Base-by-base conservation (phyloP, 1,140 invertebrate genomes). In the Subanguina moxae region DNA sequence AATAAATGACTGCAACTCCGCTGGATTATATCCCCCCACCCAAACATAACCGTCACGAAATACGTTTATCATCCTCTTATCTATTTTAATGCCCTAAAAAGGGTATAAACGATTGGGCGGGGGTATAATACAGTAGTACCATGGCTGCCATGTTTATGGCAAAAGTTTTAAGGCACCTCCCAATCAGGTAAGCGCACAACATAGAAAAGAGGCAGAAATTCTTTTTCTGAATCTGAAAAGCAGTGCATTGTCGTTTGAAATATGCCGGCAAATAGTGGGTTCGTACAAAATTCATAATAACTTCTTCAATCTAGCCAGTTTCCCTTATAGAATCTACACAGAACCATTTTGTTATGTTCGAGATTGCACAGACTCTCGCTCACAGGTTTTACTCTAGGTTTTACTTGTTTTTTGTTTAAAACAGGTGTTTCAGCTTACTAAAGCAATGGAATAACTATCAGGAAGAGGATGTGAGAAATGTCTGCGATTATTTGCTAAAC, bases 331-430 rank as follows among this genome's bases (percentile, higher is more conserved):
- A 70, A 65, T 46, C 64, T 9, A 70, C 68, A 19, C 45, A 61
- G 27, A 70, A 57, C 45, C 68, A 70, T 28, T 70, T 70, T 58
- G 32, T 70, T 19, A 70, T 70, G 68, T 70, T 70, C 45, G 66
- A 70, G 45, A 25, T 70, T 28, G 32, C 68, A n/a, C 67, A 58
- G 5, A 42, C 45, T 7, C 45, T 70, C 23, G 65, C 64, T 19
- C 32, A 28, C 21, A 65, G 67, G 17, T 30, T 68, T 15, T 5
- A 38, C n/a, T n/a, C n/a, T n/a, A n/a, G n/a, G n/a, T n/a, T n/a
- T n/a, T n/a, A 38, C 32, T 38, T 38, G 32, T 38, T 38, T 38
- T 38, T 38, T 38, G 32, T 38, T 11, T 38, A 11, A 38, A 38
- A 38, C 3, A 3, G 11, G 32, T 5, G 3, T 38, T 38, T 38